Base-by-base conservation (phyloP, 2,888 invertebrate genomes). In the Rhamphomyia laevipes region DNA sequence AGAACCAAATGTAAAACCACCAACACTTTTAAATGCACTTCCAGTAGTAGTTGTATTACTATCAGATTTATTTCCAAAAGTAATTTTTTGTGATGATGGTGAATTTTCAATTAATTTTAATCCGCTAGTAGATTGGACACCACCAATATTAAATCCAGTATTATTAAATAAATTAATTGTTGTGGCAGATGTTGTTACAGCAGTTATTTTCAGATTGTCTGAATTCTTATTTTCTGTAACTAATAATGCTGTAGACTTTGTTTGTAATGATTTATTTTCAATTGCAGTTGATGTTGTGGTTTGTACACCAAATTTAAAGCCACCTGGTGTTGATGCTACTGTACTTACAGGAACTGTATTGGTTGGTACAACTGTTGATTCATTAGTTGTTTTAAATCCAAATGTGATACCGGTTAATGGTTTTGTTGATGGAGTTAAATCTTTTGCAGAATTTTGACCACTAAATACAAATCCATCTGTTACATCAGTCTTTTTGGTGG, bases 401-500 rank as follows among this genome's bases (percentile, higher is more conserved):
- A 27, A 27, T 7, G 7, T 27, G 23, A 27, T 7, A 27, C 23
- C 9, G 4, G 23, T 27, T 27, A 27, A 7, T n/a, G 40, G 17
- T n/a, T 43, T 48, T 31, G 30, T 43, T 16, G 37, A n/a, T 11
- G 45, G 23, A 27, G 23, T 7, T 7, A 27, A 27, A 27, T 27
- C 23, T 27, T 27, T 27, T 27, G 23, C 23, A 27, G 23, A 27
- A 27, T 27, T 27, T 27, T 27, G 23, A 9, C 23, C 23, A 27
- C 23, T 27, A 27, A 27, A 27, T 27, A 27, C 23, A 27, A 27
- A 27, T 27, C 9, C 7, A 2, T 27, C 37, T 43, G 45, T n/a
- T 15, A 47, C 53, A 4, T 50, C 53, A 4, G 33, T 7, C n/a
- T 53, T 51, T 33, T 50, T 48, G 16, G 37, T 45, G 6, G 35